Percentiles rank a stretch among this genome's conserved stretches.
Evolutionary conservation across 2,113 vertebrate genomes (phyloP).

Genomic region (Erpornis zantholeuca): DNA sequence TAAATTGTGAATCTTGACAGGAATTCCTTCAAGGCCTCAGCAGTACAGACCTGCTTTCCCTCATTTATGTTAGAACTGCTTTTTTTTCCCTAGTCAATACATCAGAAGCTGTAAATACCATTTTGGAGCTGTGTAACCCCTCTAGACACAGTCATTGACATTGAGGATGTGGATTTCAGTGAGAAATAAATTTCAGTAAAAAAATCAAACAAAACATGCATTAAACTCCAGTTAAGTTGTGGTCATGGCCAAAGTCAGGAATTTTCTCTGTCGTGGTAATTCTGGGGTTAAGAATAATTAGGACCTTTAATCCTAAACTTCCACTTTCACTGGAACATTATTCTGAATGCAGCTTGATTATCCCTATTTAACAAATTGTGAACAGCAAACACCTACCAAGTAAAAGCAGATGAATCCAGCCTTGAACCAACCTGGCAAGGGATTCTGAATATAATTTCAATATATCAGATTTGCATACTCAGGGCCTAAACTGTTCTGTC

Average conservation of each 20-base stretch:
- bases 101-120: neutral
- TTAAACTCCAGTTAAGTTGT: neutral
- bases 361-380: neutral
- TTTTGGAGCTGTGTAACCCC: neutral
- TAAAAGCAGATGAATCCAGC: neutral
- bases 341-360: neutral
- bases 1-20: neutral
- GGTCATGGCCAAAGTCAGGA: neutral
- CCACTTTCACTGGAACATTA: neutral
- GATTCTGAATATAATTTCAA: neutral
- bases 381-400: neutral
- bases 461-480: neutral
- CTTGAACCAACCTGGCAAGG: neutral
- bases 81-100: neutral
- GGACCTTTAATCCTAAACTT: neutral
- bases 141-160: neutral
- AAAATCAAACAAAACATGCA: rapidly evolving
- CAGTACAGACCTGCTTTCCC: neutral
- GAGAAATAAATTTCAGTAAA: neutral
- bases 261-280: neutral
- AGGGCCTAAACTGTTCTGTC: neutral
- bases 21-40: neutral
- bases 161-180: neutral
- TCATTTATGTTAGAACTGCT: neutral
- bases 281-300: neutral